Percentiles rank a stretch among this genome's conserved stretches.
Conservation (phyloP, 2,113 vertebrate genomes). For the Panthera leo region DNA sequence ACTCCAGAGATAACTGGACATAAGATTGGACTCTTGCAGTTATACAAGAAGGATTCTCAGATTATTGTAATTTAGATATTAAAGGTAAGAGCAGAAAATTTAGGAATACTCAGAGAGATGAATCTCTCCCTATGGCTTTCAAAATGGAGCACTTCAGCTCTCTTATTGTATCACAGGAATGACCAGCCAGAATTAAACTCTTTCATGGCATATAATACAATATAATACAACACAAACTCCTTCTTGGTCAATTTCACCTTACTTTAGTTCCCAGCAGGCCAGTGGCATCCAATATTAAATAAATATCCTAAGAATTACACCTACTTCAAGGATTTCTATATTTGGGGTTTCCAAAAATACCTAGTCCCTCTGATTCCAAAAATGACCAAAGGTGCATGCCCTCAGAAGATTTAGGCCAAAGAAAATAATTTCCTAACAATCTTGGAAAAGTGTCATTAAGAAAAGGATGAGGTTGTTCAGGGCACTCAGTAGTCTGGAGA, state of each 20-base stretch:
- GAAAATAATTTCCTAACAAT: background rate
- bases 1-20: background rate
- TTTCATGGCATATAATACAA: background rate
- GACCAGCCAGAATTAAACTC: constrained; percentile 21
- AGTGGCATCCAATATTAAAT: background rate
- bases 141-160: background rate
- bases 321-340: background rate
- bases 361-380: background rate
- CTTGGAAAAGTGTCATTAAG: background rate
- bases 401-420: background rate
- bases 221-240: background rate
- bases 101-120: background rate
- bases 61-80: constrained; percentile 59
- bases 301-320: background rate
- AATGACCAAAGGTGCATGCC: background rate
- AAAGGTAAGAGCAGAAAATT: constrained; percentile 1
- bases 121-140: background rate
- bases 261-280: background rate
- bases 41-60: constrained; percentile 21
- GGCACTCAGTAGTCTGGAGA: background rate
- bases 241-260: background rate
- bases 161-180: background rate
- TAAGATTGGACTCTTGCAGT: constrained; percentile 12
- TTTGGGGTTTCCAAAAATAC: background rate
- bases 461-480: background rate